Percentiles rank a stretch among this genome's conserved stretches.
phyloP scores from a whole-genome alignment of 1,140 invertebrate species.

The Pogonognathellus flavescens region DNA sequence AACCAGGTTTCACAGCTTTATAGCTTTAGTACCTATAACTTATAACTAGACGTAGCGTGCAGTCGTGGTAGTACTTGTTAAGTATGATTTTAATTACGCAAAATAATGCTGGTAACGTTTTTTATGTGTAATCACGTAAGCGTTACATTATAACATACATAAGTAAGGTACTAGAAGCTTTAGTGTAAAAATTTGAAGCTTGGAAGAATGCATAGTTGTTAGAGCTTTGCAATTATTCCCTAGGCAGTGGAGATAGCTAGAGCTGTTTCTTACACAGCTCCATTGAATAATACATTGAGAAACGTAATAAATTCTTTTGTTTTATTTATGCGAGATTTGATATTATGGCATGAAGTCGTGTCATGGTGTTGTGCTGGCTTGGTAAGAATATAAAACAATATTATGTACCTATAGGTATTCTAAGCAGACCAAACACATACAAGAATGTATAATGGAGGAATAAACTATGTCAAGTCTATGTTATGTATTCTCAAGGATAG shows the following conservation, averaged over 20 bases:
- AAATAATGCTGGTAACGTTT: no score
- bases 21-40: no score
- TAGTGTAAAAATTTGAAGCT: neutral
- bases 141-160: no score
- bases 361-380: neutral
- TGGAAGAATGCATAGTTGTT: neutral
- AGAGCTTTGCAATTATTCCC: neutral
- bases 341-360: neutral
- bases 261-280: neutral
- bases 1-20: no score
- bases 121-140: no score
- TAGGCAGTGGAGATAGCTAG: no score
- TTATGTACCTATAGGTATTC: neutral
- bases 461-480: conserved; percentile 5
- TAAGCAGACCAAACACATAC: neutral
- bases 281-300: conserved; percentile 42
- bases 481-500: neutral
- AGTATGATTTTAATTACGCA: no score
- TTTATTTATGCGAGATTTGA: conserved; percentile 18
- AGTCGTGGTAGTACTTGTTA: no score
- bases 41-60: no score
- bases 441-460: conserved; percentile 3
- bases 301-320: conserved; percentile 30
- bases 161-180: no score
- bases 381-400: neutral